Percentiles rank a stretch among this genome's conserved stretches.
Evolutionary conservation across 92 coral and sea anemone species (phyloP).

Genomic region (Palythoa grandis): DNA sequence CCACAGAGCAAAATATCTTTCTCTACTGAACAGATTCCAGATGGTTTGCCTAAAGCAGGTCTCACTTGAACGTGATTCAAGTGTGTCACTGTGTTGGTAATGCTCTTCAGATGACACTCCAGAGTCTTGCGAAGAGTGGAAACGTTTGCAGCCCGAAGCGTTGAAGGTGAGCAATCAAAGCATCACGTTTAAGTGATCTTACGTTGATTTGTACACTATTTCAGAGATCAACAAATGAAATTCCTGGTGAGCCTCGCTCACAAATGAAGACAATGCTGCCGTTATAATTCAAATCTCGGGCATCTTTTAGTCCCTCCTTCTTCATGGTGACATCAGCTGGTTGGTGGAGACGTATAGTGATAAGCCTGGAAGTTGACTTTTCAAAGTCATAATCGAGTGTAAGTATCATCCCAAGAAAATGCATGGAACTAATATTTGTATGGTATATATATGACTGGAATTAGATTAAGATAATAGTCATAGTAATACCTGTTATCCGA

Average conservation of each 20-base stretch:
- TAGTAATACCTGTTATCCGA: too few species aligned
- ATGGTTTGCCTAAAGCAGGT: too few species aligned
- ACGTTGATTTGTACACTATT: slow-evolving; percentile 6
- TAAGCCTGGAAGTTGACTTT: too few species aligned
- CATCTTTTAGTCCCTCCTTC: slow-evolving; percentile 45
- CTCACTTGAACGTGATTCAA: slow-evolving; percentile 21
- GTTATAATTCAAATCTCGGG: slow-evolving; percentile 54
- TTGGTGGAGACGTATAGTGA: too few species aligned
- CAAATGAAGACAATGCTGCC: slow-evolving; percentile 40
- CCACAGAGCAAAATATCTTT: slow-evolving; percentile 35
- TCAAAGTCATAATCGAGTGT: too few species aligned
- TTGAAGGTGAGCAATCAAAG: slow-evolving; percentile 40
- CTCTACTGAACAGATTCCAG: slow-evolving; percentile 27
- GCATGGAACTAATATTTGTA: too few species aligned
- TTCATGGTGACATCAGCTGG: slow-evolving; percentile 15
- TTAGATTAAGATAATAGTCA: too few species aligned
- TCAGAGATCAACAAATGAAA: slow-evolving; percentile 48
- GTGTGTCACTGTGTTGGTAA: slow-evolving; percentile 14
- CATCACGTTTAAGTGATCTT: slow-evolving; percentile 46
- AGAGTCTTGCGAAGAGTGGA: slow-evolving; percentile 43
- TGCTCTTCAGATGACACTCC: slow-evolving; percentile 33
- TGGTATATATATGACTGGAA: too few species aligned
- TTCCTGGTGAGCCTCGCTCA: slow-evolving; percentile 37
- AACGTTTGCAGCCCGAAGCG: slow-evolving; percentile 39
- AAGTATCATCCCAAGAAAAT: too few species aligned